Percentiles rank a stretch among this genome's conserved stretches.
Conservation (phyloP, 2,113 vertebrate species). For the Echinops telfairi region DNA sequence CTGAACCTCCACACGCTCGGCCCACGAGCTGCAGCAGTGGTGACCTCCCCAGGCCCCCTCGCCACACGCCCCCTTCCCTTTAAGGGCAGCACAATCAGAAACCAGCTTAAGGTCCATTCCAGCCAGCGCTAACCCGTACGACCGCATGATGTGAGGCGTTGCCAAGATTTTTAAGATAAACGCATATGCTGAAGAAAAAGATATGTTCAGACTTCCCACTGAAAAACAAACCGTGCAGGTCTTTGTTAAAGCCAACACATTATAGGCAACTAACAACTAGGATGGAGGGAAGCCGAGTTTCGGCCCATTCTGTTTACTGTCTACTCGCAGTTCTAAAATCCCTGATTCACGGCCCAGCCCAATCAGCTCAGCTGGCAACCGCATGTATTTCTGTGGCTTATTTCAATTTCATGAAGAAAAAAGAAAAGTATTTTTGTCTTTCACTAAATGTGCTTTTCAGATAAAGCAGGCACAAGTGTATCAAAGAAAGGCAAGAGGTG, state of each 20-base stretch:
- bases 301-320: not conserved
- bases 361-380: constrained; percentile 5
- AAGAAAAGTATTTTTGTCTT: not conserved
- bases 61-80: no score
- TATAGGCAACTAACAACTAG: not conserved
- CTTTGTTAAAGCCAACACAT: not conserved
- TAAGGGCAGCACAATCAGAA: not conserved
- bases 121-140: not conserved
- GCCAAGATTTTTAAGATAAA: constrained; percentile 19
- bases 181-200: constrained; percentile 22
- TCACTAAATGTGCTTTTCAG: constrained; percentile 51
- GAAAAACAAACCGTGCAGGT: constrained; percentile 3
- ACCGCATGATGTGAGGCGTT: not conserved
- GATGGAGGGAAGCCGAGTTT: not conserved
- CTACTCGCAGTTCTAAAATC: not conserved
- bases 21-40: not conserved
- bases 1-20: not conserved
- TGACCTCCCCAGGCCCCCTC: not conserved
- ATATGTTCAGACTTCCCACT: not conserved
- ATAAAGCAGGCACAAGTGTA: not conserved
- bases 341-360: not conserved
- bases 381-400: constrained; percentile 1
- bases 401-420: constrained; percentile 41
- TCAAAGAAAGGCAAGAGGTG: constrained; percentile 19
- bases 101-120: not conserved